Evolutionary conservation across 1,140 invertebrate genomes (phyloP).

Genomic region (Drosophila nikananu): DNA sequence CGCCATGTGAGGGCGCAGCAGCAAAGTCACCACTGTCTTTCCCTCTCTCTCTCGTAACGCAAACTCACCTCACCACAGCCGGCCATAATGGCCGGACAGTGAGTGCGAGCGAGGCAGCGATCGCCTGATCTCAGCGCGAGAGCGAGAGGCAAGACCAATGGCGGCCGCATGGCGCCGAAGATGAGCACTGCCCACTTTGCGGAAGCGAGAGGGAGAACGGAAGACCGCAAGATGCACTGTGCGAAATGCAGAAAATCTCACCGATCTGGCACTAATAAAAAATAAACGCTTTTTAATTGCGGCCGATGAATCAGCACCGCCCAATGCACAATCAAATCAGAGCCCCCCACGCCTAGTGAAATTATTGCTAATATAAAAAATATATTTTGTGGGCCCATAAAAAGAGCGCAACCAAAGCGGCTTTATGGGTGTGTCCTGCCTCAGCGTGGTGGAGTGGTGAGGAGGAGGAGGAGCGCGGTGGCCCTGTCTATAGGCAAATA

Average conservation of each 20-base stretch:
- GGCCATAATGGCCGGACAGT: conserved; percentile 26
- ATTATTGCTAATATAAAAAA: conserved; percentile 84
- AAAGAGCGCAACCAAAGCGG: conserved; percentile 52
- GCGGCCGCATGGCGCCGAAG: conserved; percentile 58
- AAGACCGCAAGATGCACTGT: conserved; percentile 17
- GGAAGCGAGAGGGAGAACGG: conserved; percentile 5
- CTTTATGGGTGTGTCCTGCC: conserved; percentile 26
- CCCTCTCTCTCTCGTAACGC: background rate
- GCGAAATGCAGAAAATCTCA: conserved; percentile 14
- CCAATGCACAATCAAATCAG: conserved; percentile 58
- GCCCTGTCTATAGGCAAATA: conserved; percentile 64
- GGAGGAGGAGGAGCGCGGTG: background rate
- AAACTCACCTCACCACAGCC: conserved; percentile 41
- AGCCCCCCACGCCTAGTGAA: conserved; percentile 69
- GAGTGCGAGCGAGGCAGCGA: conserved; percentile 59
- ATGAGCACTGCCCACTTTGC: conserved; percentile 50
- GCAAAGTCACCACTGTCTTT: conserved; percentile 55
- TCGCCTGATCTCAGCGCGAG: conserved; percentile 41
- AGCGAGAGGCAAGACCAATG: conserved; percentile 79
- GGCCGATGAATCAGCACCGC: conserved; percentile 61
- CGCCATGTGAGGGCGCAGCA: conserved; percentile 14
- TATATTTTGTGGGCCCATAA: conserved; percentile 81
- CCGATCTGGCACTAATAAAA: conserved; percentile 50
- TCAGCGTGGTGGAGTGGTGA: conserved; percentile 5
- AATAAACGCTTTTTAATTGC: conserved; percentile 79